Base-by-base conservation (phyloP, 2,113 vertebrate genomes). In the Neodon shergylaensis region DNA sequence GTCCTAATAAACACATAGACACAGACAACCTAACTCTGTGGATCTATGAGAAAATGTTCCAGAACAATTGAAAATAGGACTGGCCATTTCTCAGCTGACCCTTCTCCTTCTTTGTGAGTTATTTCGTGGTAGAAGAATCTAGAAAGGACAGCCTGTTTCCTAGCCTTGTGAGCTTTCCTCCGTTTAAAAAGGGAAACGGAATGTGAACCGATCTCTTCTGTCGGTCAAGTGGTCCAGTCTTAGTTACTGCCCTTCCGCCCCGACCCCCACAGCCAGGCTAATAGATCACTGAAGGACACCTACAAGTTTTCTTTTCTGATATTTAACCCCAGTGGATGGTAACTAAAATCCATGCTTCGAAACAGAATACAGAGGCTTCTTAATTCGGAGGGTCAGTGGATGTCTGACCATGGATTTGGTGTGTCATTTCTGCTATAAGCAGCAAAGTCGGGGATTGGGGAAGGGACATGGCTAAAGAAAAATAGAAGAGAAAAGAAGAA, bases 181-280 rank as follows among this genome's bases (percentile, higher is more conserved):
- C 65, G 39, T 83, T 65, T 87, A 79, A 86, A 82, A 77, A 86
- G 89, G 88, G n/a, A 87, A 94, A 52, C 21, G 47, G 66, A 47
- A 47, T 78, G 54, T 84, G 44, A 39, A 2, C 77, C 31, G 54
- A 93, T 47, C 49, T 94, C 87, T 77, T 44, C 63, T 61, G n/a
- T 42, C 19, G 54, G 52, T 54, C 54, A 54, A 19, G 16, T 54
- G 31, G 61, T 90, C 92, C 70, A 78, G 44, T 88, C 63, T 95
- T 79, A 44, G 42, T 78, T 78, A 36, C 36, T 31, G 10, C 65
- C 33, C 33, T 58, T 58, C 13, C 0, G 1, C 5, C 66, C 5
- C 13, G 6, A n/a, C 68, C 2, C 33, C 70, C 70, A 19, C 7
- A 72, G 36, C 36, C 0, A 10, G 6, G 49, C 63, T 42, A 14